phyloP scores from a whole-genome alignment of 1,140 invertebrate species.

The Brachionus asplanchnoidis region DNA sequence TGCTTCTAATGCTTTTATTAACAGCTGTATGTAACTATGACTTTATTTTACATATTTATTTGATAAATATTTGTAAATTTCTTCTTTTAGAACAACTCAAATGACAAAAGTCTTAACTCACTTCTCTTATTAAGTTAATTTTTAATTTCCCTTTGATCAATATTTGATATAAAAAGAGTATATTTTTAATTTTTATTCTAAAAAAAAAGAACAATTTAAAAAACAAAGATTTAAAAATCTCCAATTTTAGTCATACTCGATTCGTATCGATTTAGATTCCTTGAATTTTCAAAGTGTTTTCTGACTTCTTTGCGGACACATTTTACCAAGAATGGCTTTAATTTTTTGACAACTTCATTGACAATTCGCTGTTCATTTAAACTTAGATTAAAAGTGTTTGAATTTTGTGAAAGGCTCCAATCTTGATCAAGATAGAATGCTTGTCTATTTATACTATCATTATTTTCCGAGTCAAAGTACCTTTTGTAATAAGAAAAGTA shows the following conservation, averaged over 20 bases:
- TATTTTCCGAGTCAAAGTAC: not conserved
- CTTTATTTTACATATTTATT: no score
- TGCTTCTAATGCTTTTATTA: no score
- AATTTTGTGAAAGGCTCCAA: slow-evolving; percentile 26
- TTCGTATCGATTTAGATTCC: not conserved
- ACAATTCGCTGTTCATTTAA: not conserved
- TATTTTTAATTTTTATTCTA: not conserved
- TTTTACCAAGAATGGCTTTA: slow-evolving; percentile 14
- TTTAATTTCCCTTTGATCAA: no score
- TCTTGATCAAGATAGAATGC: not conserved
- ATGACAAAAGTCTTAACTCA: no score
- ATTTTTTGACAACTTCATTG: slow-evolving; percentile 5
- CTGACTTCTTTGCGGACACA: slow-evolving; percentile 30
- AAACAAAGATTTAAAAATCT: slow-evolving; percentile 22
- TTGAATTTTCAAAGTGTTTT: slow-evolving; percentile 7
- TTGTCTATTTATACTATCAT: not conserved
- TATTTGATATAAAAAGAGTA: no score
- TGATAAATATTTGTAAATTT: no score
- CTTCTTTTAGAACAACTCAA: no score
- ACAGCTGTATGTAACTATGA: no score
- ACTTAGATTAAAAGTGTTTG: not conserved
- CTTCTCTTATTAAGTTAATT: no score
- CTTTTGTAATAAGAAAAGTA: not conserved
- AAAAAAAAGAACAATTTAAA: not conserved
- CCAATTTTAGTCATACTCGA: slow-evolving; percentile 9